Conservation (phyloP, 2,797 vertebrate genomes). For the Silurus aristotelis region DNA sequence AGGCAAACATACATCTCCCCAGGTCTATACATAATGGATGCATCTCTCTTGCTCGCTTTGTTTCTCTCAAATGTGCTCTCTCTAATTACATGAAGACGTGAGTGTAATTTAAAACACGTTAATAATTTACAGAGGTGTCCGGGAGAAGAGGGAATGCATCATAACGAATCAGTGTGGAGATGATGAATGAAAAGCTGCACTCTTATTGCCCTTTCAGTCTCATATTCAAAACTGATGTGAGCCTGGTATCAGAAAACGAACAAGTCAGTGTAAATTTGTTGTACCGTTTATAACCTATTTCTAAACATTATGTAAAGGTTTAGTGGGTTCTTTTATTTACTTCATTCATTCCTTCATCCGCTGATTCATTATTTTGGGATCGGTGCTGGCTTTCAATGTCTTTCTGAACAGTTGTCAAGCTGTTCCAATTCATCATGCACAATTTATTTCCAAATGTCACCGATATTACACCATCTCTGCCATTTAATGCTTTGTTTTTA, state of each 20-base stretch:
- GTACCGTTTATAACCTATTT: too few relatives aligned
- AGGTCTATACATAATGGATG: slow-evolving; percentile 46
- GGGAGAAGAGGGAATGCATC: slow-evolving; percentile 8
- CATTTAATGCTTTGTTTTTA: slow-evolving; percentile 5
- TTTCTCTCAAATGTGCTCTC: slow-evolving; percentile 27
- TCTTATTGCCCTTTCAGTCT: neutral
- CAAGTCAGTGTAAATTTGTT: neutral
- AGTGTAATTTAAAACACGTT: slow-evolving; percentile 63
- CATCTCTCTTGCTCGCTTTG: slow-evolving; percentile 58
- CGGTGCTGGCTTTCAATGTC: neutral
- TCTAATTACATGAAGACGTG: slow-evolving; percentile 65
- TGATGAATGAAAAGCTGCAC: slow-evolving; percentile 30
- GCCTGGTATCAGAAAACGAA: neutral
- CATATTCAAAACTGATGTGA: neutral
- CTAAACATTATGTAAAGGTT: too few relatives aligned
- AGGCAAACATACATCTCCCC: slow-evolving; percentile 61
- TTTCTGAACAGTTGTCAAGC: slow-evolving; percentile 27
- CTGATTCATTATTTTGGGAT: neutral
- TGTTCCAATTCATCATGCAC: slow-evolving; percentile 14
- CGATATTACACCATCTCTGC: neutral
- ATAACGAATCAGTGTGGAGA: slow-evolving; percentile 29
- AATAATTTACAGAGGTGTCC: slow-evolving; percentile 65
- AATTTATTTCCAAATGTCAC: neutral
- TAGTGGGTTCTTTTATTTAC: too few relatives aligned
- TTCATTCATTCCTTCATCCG: neutral